Evolutionary conservation across 2,113 vertebrate species (phyloP), one percentile per base, ranked within the genome.

Genomic region (Fregata magnificens): DNA sequence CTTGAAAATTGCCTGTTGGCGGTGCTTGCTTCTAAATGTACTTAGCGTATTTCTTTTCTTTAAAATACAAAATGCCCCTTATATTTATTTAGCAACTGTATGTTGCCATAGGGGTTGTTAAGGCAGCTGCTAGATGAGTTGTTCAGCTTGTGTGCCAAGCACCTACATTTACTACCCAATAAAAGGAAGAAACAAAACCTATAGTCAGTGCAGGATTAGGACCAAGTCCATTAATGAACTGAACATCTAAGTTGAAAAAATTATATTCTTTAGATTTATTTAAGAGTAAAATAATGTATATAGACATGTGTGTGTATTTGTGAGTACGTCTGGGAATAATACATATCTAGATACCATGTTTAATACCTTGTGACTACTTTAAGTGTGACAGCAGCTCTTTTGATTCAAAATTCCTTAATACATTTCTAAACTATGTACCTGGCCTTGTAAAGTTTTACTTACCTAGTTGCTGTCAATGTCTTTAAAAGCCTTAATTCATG

Each of bases 1-100:
- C 11, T 6, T 4, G 6, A 34, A 50, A 49, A n/a, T 2, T 44
- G 4, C 10, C 8, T 17, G 1, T 13, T 52, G 20, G 3, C 9
- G 29, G 11, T 10, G 3, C 17, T 59, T 55, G 17, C 22, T 69
- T 71, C n/a, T 52, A 21, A 78, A 36, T 28, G 53, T 10, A 32
- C 7, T 56, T 31, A 4, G 5, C 1, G 0, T 17, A 12, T 66
- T 58, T 79, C 1, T 79, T 45, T 67, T 12, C 14, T 76, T 65
- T 74, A 66, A 63, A 59, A 44, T 13, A 21, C 4, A 42, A 82
- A 62, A 52, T 58, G 12, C 1, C 9, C 11, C 5, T 79, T 16
- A 11, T 3, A 13, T 62, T 53, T 62, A 31, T 34, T 42, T 38
- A 55, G 34, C 13, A 65, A 86, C 81, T 32, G 2, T 44, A 34